Evolutionary conservation across 2,888 invertebrate species (phyloP).

Genomic region (Dynastes tityus): DNA sequence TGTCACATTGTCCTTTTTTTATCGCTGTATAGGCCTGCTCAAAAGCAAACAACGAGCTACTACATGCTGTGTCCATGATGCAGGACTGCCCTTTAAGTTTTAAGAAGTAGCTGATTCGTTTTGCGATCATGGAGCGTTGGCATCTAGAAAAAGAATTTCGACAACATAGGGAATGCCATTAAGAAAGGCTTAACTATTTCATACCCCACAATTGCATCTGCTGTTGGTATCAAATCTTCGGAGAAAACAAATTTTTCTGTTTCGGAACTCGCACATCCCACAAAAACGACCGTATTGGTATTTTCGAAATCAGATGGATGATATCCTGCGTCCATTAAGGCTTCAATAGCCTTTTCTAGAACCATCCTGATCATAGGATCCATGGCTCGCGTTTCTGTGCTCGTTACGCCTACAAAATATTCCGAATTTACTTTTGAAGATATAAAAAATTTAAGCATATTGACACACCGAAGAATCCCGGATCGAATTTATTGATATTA

Average conservation of each 20-base stretch:
- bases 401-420: constrained; percentile 56
- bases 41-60: constrained; percentile 91
- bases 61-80: constrained; percentile 93
- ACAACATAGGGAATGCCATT: too few relatives aligned
- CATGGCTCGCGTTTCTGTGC: constrained; percentile 76
- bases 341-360: constrained; percentile 76
- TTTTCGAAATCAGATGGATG: constrained; percentile 82
- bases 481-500: constrained; percentile 73
- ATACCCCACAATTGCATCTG: constrained; percentile 9
- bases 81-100: constrained; percentile 92
- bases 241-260: constrained; percentile 76
- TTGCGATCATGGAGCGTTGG: constrained; percentile 92
- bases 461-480: constrained; percentile 71
- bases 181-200: neutral
- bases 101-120: constrained; percentile 90
- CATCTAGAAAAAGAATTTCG: neutral
- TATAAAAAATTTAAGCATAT: too few relatives aligned
- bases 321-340: constrained; percentile 76
- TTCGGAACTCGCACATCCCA: constrained; percentile 86
- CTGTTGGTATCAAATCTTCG: neutral
- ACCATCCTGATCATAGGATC: constrained; percentile 75
- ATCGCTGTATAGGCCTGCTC: constrained; percentile 87
- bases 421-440: neutral
- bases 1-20: constrained; percentile 86
- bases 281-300: constrained; percentile 84